These are phyloP conservation scores for Lomographa bimaculata DNA, from an alignment of 2,888 invertebrate genomes.

Conservation along the genomic window DNA sequence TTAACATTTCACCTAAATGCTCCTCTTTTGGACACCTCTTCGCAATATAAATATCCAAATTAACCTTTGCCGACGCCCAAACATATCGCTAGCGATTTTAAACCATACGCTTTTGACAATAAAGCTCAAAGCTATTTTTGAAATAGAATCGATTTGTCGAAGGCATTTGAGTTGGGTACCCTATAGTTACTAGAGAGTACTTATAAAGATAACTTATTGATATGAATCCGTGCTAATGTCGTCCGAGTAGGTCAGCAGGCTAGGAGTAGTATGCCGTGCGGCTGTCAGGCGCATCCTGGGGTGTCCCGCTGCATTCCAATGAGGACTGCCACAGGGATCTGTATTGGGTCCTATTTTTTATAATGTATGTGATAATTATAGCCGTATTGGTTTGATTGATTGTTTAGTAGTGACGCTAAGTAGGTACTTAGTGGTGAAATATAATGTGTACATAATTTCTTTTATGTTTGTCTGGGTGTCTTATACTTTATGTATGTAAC, in stretches of 20 bases:
- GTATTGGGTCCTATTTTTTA: slow-evolving; percentile 9
- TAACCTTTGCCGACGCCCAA: slow-evolving; percentile 39
- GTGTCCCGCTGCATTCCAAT: slow-evolving; percentile 54
- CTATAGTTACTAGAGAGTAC: slow-evolving; percentile 36
- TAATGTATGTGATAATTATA: slow-evolving; percentile 9
- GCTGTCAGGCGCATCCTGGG: slow-evolving; percentile 51
- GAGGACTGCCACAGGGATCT: slow-evolving; percentile 39
- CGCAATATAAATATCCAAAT: slow-evolving; percentile 47
- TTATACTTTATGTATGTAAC: too few relatives aligned
- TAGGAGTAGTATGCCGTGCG: slow-evolving; percentile 53
- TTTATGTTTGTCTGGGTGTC: too few relatives aligned
- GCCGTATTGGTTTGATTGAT: background rate
- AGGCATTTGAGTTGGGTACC: slow-evolving; percentile 34
- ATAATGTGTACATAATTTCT: too few relatives aligned
- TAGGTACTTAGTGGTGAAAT: too few relatives aligned
- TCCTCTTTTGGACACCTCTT: slow-evolving; percentile 35
- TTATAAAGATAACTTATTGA: slow-evolving; percentile 46
- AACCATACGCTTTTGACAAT: slow-evolving; percentile 29
- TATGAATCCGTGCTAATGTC: slow-evolving; percentile 62
- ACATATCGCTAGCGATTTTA: slow-evolving; percentile 14
- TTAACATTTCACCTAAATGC: slow-evolving; percentile 37
- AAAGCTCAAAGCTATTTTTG: background rate
- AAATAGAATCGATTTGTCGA: slow-evolving; percentile 22
- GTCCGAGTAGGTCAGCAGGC: slow-evolving; percentile 62
- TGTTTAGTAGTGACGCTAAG: background rate